These are phyloP conservation scores for Xyrichtys novacula DNA, from an alignment of 2,797 vertebrate species.

Conservation along the genomic window DNA sequence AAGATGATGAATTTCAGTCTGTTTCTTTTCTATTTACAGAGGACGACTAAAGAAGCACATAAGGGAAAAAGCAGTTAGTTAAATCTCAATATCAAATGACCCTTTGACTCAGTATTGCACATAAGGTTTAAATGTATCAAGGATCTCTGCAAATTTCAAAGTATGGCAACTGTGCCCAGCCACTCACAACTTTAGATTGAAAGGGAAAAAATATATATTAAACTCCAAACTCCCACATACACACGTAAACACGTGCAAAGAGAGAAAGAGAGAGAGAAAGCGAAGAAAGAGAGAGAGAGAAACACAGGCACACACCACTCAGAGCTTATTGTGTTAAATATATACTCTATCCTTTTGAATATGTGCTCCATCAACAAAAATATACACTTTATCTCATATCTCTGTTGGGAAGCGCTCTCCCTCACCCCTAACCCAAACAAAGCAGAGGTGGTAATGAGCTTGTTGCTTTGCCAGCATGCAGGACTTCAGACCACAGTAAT, in stretches of 20 bases:
- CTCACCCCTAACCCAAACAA: constrained; percentile 50
- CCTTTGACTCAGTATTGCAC: constrained; percentile 75
- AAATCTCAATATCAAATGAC: constrained; percentile 70
- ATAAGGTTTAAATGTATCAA: constrained; percentile 68
- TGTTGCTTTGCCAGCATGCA: constrained; percentile 35
- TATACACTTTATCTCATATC: constrained; percentile 68
- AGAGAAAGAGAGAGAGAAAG: too few species aligned
- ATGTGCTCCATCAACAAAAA: constrained; percentile 82
- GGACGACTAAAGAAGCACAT: constrained; percentile 66
- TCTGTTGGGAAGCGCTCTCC: constrained; percentile 62
- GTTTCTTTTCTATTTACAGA: constrained; percentile 77
- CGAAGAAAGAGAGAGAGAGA: too few species aligned
- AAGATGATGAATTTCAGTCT: constrained; percentile 70
- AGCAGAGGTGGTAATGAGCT: constrained; percentile 66
- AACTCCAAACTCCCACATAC: constrained; percentile 70
- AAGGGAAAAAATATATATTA: constrained; percentile 27
- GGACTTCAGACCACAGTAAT: constrained; percentile 44
- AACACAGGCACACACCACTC: too few species aligned
- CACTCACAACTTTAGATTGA: constrained; percentile 52
- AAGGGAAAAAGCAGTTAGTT: constrained; percentile 47
- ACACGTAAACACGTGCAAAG: too few species aligned
- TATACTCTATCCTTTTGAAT: constrained; percentile 81
- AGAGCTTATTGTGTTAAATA: constrained; percentile 80
- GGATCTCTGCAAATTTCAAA: constrained; percentile 62
- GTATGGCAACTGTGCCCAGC: constrained; percentile 53